A percentile compares a stretch with the other conserved stretches of the same genome.
Conservation (phyloP, 2,113 vertebrate species). For the Ceratotherium simum region DNA sequence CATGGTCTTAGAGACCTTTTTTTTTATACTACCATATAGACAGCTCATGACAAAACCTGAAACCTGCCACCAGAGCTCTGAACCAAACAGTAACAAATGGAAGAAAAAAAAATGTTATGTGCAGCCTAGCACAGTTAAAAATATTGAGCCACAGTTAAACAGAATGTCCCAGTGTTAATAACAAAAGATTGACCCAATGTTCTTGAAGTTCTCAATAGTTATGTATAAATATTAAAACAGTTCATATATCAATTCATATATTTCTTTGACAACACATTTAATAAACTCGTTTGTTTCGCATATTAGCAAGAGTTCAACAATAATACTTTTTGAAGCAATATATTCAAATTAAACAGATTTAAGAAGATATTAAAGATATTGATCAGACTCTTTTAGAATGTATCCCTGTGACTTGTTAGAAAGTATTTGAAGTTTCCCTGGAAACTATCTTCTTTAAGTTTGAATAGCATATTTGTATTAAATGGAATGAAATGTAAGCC, state of each 20-base stretch:
- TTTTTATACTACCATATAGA: background rate
- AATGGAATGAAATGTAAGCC: background rate
- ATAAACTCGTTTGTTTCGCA: background rate
- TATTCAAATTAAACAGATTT: background rate
- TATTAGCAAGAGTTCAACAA: background rate
- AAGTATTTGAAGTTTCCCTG: background rate
- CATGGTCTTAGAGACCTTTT: background rate
- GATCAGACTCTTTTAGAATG: background rate
- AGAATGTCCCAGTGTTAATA: background rate
- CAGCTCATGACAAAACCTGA: background rate
- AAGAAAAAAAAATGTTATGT: background rate
- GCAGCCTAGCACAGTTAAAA: background rate
- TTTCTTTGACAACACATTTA: background rate
- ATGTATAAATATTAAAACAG: background rate
- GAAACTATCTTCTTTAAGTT: background rate
- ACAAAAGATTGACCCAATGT: background rate
- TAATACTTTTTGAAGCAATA: background rate
- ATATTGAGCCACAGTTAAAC: background rate
- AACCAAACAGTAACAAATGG: background rate
- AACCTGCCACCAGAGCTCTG: background rate
- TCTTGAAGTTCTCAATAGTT: background rate
- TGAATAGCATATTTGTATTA: background rate
- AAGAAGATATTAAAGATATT: background rate
- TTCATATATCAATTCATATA: background rate
- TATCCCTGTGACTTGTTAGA: background rate